Base-by-base conservation (phyloP, 2,113 vertebrate genomes). In the Nansenia antarctica region DNA sequence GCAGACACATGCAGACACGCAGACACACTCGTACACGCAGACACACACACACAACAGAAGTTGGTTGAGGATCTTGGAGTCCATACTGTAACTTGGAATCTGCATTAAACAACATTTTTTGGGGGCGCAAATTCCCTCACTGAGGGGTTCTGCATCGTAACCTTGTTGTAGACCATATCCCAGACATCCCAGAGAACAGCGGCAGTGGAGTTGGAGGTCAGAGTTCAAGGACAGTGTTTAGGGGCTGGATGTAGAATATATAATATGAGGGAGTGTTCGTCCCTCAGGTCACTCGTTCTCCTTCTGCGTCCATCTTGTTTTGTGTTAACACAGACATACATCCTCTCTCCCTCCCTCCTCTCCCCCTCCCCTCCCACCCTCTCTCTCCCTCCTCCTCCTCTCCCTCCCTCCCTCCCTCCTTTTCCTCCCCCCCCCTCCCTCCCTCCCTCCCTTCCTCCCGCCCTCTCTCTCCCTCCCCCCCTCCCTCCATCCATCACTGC, bases 401-500 rank as follows among this genome's bases (percentile, higher is more conserved):
- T n/a, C n/a, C 0, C 3, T 37, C 22, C 14, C 18, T 45, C 31
- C 20, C n/a, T 18, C 0, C 0, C 2, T 35, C 27, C n/a, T n/a
- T n/a, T n/a, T n/a, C n/a, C n/a, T n/a, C n/a, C n/a, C n/a, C n/a
- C n/a, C n/a, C n/a, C n/a, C n/a, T n/a, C n/a, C n/a, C n/a, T 14
- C 9, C 9, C 3, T 4, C 3, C n/a, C n/a, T n/a, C n/a, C n/a
- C n/a, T n/a, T 8, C 0, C 3, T 37, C 22, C 14, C 18, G 47
- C 31, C 20, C n/a, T 18, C 0, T 0, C 2, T 35, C 27, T n/a
- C n/a, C 0, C 3, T 37, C 22, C 14, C 18, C 53, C 31, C 20
- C n/a, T 18, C 0, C 0, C 2, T 35, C 27, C n/a, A n/a, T n/a
- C n/a, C n/a, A n/a, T 98, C 93, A 99, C 88, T 99, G 98, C 87